A percentile compares a stretch with the other conserved stretches of the same genome.
phyloP scores from a whole-genome alignment of 30 jellyfish, hydroid and myxozoan genomes.

The Hydra vulgaris region DNA sequence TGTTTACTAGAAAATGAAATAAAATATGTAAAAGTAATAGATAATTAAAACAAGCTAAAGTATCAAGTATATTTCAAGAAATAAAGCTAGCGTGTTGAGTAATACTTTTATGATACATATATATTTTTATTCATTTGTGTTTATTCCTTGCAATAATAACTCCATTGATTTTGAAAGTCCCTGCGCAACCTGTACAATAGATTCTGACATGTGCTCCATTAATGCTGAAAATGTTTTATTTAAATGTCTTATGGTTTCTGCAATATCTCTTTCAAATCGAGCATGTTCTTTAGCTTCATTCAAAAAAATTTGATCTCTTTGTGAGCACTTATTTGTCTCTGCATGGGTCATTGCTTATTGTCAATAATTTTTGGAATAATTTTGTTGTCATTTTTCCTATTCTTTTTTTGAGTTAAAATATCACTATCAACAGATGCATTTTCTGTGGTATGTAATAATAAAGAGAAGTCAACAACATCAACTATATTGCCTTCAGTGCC shows the following conservation, averaged over 20 bases:
- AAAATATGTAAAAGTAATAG: background rate
- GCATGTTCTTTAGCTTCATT: slow-evolving; percentile 41
- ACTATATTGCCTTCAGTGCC: background rate
- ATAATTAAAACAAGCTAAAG: too few relatives aligned
- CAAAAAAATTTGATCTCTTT: slow-evolving; percentile 31
- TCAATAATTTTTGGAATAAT: slow-evolving; percentile 25
- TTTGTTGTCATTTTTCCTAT: slow-evolving; percentile 7
- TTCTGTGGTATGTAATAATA: background rate
- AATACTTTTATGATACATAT: slow-evolving; percentile 5
- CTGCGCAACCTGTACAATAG: slow-evolving; percentile 47
- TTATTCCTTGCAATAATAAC: background rate
- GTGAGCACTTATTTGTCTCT: slow-evolving; percentile 38
- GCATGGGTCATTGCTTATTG: slow-evolving; percentile 45
- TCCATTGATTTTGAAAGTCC: slow-evolving; percentile 24
- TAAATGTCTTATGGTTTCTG: slow-evolving; percentile 37
- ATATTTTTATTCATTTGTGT: background rate
- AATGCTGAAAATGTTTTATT: slow-evolving; percentile 37
- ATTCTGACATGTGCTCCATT: slow-evolving; percentile 31
- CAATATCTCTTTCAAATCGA: slow-evolving; percentile 43
- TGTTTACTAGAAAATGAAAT: background rate
- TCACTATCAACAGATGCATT: background rate
- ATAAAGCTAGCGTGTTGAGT: too few relatives aligned
- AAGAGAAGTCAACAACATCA: too few relatives aligned
- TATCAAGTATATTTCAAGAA: too few relatives aligned
- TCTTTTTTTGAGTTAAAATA: background rate